Evolutionary conservation across 30 jellyfish, hydroid and myxozoan genomes (phyloP).

Genomic region (Aurelia sp.): DNA sequence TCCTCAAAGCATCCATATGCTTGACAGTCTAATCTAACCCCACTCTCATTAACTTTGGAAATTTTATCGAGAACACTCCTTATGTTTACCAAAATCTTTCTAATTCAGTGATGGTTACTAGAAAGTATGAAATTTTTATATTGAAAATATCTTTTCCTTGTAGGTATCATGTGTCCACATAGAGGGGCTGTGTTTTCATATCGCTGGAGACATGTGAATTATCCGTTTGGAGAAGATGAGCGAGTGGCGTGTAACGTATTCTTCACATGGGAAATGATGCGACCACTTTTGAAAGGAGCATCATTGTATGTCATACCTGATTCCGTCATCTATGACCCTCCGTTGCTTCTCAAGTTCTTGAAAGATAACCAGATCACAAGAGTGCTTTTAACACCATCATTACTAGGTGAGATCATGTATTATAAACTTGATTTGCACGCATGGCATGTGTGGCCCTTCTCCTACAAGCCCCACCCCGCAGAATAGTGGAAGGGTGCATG

Average conservation of each 20-base stretch:
- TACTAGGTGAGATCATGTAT: conserved; percentile 65
- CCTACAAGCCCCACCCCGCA: too few relatives aligned
- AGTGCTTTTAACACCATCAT: conserved; percentile 85
- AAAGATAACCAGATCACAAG: conserved; percentile 76
- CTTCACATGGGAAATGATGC: conserved; percentile 93
- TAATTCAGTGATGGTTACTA: not conserved
- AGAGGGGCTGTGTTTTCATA: conserved; percentile 92
- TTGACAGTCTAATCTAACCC: too few relatives aligned
- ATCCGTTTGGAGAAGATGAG: conserved; percentile 79
- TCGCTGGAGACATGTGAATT: conserved; percentile 86
- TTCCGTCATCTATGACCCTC: conserved; percentile 83
- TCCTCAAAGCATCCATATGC: too few relatives aligned
- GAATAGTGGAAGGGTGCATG: too few relatives aligned
- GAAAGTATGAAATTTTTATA: not conserved
- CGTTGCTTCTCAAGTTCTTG: conserved; percentile 68
- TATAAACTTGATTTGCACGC: too few relatives aligned
- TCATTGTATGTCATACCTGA: conserved; percentile 86
- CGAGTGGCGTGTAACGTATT: conserved; percentile 90
- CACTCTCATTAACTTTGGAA: too few relatives aligned
- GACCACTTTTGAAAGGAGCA: conserved; percentile 86
- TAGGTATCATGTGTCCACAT: conserved; percentile 95
- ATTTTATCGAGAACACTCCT: too few relatives aligned
- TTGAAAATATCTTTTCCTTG: not conserved
- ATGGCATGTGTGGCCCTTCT: too few relatives aligned
- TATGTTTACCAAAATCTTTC: not conserved